Base-by-base conservation (phyloP, 2,797 vertebrate genomes). In the Tragelaphus oryx region DNA sequence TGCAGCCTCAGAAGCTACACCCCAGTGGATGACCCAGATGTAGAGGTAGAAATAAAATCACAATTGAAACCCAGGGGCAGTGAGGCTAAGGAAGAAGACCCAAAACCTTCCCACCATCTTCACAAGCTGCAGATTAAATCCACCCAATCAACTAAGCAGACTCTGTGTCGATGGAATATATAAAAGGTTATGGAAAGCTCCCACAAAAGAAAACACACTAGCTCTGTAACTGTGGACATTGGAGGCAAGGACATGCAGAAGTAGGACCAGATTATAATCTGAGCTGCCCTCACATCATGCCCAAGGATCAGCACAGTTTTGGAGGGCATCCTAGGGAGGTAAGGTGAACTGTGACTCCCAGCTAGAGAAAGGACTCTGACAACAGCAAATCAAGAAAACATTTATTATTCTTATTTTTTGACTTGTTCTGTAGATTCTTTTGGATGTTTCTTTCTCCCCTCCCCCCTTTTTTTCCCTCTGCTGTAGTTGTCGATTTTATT, bases 391-490 rank as follows among this genome's bases (percentile, higher is more conserved):
- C 62, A 33, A 65, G 17, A 65, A 33, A 65, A 4, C 17, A 65
- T 33, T 65, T 65, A 33, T 65, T 20, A 33, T 65, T 65, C 62
- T 65, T 20, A 33, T 65, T 33, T 65, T 33, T 65, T 65, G 4
- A 65, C 62, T 65, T 65, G 17, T 65, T 33, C 8, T 65, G 17
- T 65, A 65, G 62, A 65, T 65, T 33, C 4, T 33, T 65, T 33
- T 65, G 62, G 17, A 65, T 65, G 4, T 33, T 65, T 33, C n/a
- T 65, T 30, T 30, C 14, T 57, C 24, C 8, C 7, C 22, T 24
- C 1, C 3, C 5, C 6, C 12, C 1, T 0, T 18, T 65, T 33
- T 33, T 0, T 17, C 8, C 17, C 62, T 33, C n/a, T 65, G 8
- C 33, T 65, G 62, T 33, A 65, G n/a, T 20, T 65, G 62, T 33